phyloP scores from a whole-genome alignment of 2,888 invertebrate species.

The Cerastis leucographa region DNA sequence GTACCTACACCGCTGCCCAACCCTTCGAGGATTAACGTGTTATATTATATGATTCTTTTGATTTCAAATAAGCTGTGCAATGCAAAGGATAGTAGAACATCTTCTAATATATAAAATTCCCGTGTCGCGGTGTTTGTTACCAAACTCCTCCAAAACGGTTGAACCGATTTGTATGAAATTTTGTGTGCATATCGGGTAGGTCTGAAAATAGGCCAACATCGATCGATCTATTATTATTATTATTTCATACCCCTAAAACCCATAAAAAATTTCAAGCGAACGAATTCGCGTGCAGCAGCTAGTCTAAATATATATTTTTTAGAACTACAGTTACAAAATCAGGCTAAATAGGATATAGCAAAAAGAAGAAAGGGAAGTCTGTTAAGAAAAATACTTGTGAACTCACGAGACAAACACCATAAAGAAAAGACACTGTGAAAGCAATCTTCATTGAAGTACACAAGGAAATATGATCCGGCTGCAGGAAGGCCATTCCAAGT shows the following conservation, averaged over 20 bases:
- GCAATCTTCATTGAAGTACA: constrained; percentile 33
- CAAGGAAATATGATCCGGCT: constrained; percentile 24
- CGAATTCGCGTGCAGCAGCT: too few species aligned
- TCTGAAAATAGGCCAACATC: too few species aligned
- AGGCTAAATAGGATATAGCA: not conserved
- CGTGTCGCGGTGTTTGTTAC: too few species aligned
- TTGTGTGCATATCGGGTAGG: too few species aligned
- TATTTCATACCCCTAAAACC: too few species aligned
- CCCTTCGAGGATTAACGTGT: too few species aligned
- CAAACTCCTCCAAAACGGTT: too few species aligned
- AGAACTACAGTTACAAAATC: not conserved
- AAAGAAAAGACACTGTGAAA: constrained; percentile 19
- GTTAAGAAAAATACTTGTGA: not conserved
- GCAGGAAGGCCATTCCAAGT: constrained; percentile 29
- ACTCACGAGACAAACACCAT: not conserved
- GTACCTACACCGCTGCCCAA: too few species aligned
- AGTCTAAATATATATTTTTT: not conserved
- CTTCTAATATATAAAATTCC: too few species aligned
- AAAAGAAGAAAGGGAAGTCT: not conserved
- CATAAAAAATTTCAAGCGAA: too few species aligned
- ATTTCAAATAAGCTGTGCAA: not conserved
- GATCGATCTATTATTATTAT: too few species aligned
- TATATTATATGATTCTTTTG: not conserved
- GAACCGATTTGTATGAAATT: too few species aligned
- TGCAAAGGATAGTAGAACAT: not conserved